phyloP scores from a whole-genome alignment of 2,797 vertebrate genomes.

The Lates japonicus region DNA sequence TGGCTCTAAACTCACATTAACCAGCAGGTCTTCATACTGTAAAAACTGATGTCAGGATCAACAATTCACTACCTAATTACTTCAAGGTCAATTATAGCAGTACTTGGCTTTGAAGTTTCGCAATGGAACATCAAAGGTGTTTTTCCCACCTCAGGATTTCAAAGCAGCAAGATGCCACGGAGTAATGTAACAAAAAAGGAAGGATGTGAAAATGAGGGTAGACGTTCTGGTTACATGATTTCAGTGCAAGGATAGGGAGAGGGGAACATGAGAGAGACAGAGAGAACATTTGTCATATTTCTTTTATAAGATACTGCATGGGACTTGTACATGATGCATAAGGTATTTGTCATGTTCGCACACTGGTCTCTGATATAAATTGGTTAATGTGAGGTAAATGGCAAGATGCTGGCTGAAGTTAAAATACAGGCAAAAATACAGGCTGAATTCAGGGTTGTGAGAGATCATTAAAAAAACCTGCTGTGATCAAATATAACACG shows the following conservation, averaged over 20 bases:
- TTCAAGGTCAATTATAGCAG: slow-evolving; percentile 81
- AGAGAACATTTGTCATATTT: slow-evolving; percentile 54
- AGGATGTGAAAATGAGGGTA: slow-evolving; percentile 63
- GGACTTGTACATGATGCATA: slow-evolving; percentile 39
- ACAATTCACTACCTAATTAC: slow-evolving; percentile 78
- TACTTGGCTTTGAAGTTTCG: slow-evolving; percentile 78
- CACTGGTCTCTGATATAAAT: slow-evolving; percentile 9
- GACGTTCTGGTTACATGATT: slow-evolving; percentile 60
- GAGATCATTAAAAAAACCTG: slow-evolving; percentile 23
- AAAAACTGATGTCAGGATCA: slow-evolving; percentile 65
- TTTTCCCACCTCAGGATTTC: slow-evolving; percentile 72
- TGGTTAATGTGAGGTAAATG: slow-evolving; percentile 11
- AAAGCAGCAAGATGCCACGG: slow-evolving; percentile 68
- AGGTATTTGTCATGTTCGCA: slow-evolving; percentile 38
- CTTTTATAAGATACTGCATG: slow-evolving; percentile 48
- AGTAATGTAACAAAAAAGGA: slow-evolving; percentile 66
- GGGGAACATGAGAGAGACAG: slow-evolving; percentile 33
- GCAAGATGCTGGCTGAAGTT: neutral
- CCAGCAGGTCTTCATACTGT: slow-evolving; percentile 43
- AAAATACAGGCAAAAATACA: neutral
- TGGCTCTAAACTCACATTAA: slow-evolving; percentile 26
- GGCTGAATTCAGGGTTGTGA: neutral
- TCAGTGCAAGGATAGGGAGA: slow-evolving; percentile 15
- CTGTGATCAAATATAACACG: slow-evolving; percentile 33
- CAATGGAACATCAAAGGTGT: slow-evolving; percentile 82